These are phyloP conservation scores for Leptinotarsa defecta DNA, from an alignment of 1,140 invertebrate genomes.

Conservation along the genomic window DNA sequence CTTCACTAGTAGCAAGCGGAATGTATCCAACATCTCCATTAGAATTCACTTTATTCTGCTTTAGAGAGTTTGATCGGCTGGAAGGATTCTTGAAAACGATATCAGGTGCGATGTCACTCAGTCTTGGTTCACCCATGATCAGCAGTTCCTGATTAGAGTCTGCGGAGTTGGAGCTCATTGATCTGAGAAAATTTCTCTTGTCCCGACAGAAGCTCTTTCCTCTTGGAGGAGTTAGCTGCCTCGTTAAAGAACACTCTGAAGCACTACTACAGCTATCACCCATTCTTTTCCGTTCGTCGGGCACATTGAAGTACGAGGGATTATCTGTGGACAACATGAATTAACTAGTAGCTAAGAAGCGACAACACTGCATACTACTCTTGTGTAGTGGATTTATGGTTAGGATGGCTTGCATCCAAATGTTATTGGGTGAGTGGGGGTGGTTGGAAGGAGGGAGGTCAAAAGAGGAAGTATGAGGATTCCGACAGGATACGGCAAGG, in stretches of 20 bases:
- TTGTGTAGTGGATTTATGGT: slow-evolving; percentile 14
- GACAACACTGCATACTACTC: slow-evolving; percentile 3
- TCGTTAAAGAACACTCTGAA: slow-evolving; percentile 43
- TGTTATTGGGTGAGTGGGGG: slow-evolving; percentile 17
- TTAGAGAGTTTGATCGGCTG: slow-evolving; percentile 49
- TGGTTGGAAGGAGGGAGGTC: slow-evolving; percentile 21
- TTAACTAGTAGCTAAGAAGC: not conserved
- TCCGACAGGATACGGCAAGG: slow-evolving; percentile 22
- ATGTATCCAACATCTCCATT: slow-evolving; percentile 58
- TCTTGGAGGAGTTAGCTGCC: slow-evolving; percentile 42
- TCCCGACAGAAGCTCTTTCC: slow-evolving; percentile 51
- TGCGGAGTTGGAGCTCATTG: slow-evolving; percentile 61
- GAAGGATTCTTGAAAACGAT: slow-evolving; percentile 52
- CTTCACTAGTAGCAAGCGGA: slow-evolving; percentile 47
- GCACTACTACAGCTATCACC: slow-evolving; percentile 33
- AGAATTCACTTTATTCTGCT: slow-evolving; percentile 29
- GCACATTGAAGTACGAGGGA: slow-evolving; percentile 65
- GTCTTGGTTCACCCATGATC: slow-evolving; percentile 61
- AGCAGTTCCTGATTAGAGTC: slow-evolving; percentile 61
- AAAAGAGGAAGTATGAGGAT: slow-evolving; percentile 22
- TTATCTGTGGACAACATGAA: slow-evolving; percentile 58
- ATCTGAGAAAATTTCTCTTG: slow-evolving; percentile 58
- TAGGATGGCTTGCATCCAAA: slow-evolving; percentile 8
- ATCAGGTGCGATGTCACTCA: slow-evolving; percentile 63
- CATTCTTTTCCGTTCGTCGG: slow-evolving; percentile 43